Conservation (phyloP, 2,113 vertebrate genomes). For the Girardinichthys multiradiatus region DNA sequence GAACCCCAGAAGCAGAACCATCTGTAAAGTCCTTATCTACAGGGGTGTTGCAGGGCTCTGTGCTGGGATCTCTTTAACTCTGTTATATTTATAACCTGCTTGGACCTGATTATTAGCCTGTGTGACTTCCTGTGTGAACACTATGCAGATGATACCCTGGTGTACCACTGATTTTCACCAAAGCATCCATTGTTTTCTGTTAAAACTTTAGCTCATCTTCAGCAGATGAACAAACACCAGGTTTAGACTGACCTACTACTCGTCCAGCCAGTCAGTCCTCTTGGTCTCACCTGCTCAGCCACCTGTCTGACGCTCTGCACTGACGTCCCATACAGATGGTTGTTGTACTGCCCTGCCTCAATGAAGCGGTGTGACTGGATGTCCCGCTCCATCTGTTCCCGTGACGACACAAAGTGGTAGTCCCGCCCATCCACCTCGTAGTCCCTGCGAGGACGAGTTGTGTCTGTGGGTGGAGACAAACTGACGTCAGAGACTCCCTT, state of each 20-base stretch:
- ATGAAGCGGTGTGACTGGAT: constrained; percentile 92
- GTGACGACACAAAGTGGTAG: constrained; percentile 91
- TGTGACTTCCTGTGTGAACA: background rate
- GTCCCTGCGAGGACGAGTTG: constrained; percentile 88
- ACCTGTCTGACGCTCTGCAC: constrained; percentile 89
- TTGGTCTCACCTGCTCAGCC: constrained; percentile 83
- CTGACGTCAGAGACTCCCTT: constrained; percentile 9
- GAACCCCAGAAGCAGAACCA: background rate
- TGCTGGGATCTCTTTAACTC: no score
- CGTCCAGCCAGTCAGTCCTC: background rate
- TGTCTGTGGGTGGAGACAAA: constrained; percentile 75
- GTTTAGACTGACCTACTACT: background rate
- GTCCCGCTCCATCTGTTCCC: constrained; percentile 94
- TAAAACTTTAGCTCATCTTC: background rate
- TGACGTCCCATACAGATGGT: constrained; percentile 89
- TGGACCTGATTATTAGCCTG: background rate
- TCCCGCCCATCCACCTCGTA: constrained; percentile 91
- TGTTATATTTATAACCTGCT: background rate
- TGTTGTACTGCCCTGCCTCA: constrained; percentile 82
- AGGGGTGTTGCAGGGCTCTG: background rate
- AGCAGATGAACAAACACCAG: background rate
- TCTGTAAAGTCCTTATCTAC: background rate
- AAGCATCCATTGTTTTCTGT: no score
- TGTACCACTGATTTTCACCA: no score
- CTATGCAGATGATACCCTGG: background rate